phyloP scores from a whole-genome alignment of 2,113 vertebrate genomes.

The Pangasianodon gigas region DNA sequence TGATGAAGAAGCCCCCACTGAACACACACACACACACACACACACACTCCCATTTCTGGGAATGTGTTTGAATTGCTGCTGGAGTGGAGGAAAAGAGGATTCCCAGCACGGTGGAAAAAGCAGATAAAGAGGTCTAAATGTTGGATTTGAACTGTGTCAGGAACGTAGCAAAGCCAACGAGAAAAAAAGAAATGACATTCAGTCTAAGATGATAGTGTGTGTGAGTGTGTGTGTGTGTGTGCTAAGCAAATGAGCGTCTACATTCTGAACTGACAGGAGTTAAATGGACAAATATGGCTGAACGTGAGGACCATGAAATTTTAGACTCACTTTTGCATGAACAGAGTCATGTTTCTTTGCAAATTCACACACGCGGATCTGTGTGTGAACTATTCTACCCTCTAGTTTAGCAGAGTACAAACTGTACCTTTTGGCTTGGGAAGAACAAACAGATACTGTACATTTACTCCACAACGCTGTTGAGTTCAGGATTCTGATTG shows the following conservation, averaged over 20 bases:
- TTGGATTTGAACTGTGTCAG: neutral
- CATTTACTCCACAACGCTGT: neutral
- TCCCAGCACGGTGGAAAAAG: neutral
- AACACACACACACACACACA: constrained; percentile 9
- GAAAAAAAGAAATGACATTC: neutral
- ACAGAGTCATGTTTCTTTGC: neutral
- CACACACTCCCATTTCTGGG: neutral
- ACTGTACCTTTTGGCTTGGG: neutral
- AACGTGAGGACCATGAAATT: neutral
- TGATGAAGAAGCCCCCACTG: constrained; percentile 23
- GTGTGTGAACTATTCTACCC: neutral
- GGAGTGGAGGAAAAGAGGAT: neutral
- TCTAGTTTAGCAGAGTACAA: neutral
- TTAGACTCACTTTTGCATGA: neutral
- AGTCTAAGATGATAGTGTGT: neutral
- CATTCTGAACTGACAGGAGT: neutral
- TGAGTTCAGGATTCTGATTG: neutral
- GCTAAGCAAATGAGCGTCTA: neutral
- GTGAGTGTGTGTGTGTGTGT: constrained; percentile 10
- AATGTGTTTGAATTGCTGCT: constrained; percentile 2
- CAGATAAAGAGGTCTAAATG: constrained; percentile 8
- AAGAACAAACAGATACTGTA: neutral
- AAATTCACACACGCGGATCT: too few relatives aligned
- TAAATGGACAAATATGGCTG: neutral
- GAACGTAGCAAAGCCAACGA: neutral